phyloP scores from a whole-genome alignment of 2,113 vertebrate genomes.

The Erythrolamprus reginae region DNA sequence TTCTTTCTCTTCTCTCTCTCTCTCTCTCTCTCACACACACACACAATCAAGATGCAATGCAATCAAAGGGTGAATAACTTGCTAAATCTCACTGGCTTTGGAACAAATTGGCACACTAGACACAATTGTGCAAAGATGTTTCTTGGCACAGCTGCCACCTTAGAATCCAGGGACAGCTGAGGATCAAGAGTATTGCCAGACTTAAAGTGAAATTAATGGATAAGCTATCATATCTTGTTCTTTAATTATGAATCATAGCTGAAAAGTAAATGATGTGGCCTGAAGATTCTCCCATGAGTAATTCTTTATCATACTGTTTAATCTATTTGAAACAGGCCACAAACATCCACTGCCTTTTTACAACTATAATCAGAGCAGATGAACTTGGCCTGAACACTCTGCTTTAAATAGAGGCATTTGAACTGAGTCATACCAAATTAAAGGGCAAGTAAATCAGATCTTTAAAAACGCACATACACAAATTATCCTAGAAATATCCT shows the following conservation, averaged over 20 bases:
- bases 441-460: neutral
- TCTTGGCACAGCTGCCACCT: neutral
- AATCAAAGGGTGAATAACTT: neutral
- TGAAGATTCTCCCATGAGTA: conserved; percentile 28
- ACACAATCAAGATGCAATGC: neutral
- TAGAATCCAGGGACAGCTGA: neutral
- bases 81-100: neutral
- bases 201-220: conserved; percentile 9
- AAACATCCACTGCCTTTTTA: conserved; percentile 13
- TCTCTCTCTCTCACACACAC: too few relatives aligned
- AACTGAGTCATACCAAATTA: conserved; percentile 26
- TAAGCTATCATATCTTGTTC: conserved; percentile 2
- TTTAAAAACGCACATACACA: neutral
- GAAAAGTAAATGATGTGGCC: conserved; percentile 6
- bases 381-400: conserved; percentile 15
- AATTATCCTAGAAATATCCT: neutral
- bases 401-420: conserved; percentile 23
- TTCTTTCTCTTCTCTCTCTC: too few relatives aligned
- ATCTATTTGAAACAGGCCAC: conserved; percentile 33
- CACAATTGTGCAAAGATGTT: neutral
- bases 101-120: neutral
- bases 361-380: conserved; percentile 32
- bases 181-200: neutral
- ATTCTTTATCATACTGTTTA: conserved; percentile 32
- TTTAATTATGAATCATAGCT: conserved; percentile 30